phyloP scores from a whole-genome alignment of 2,113 vertebrate genomes.

The Bufo gargarizans region DNA sequence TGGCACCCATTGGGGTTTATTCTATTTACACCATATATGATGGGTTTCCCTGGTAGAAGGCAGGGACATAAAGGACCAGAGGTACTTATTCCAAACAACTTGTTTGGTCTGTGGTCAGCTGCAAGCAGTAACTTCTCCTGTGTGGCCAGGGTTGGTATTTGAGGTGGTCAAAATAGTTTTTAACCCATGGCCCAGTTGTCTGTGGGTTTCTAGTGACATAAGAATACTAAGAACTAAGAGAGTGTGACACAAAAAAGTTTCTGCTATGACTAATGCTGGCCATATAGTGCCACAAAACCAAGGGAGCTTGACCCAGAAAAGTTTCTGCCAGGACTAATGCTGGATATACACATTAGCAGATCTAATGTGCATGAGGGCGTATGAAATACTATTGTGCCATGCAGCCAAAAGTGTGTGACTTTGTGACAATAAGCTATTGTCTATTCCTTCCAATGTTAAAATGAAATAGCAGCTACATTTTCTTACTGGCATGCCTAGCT shows the following conservation, averaged over 20 bases:
- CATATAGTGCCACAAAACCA: background rate
- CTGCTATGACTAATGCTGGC: background rate
- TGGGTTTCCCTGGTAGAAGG: background rate
- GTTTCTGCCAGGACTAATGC: too few species aligned
- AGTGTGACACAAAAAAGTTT: background rate
- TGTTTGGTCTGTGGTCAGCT: conserved; percentile 11
- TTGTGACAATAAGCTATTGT: too few species aligned
- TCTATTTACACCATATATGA: background rate
- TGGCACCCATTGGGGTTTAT: background rate
- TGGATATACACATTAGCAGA: too few species aligned
- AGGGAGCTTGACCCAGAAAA: too few species aligned
- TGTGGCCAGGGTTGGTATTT: conserved; percentile 15
- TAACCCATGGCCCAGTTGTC: background rate
- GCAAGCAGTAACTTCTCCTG: background rate
- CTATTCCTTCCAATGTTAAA: too few species aligned
- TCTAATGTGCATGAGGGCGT: too few species aligned
- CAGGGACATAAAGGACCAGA: background rate
- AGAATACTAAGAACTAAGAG: background rate
- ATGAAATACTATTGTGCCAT: too few species aligned
- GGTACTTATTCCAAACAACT: background rate
- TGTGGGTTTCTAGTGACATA: background rate
- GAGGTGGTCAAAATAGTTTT: conserved; percentile 1
- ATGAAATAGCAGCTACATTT: too few species aligned
- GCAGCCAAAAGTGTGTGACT: too few species aligned
- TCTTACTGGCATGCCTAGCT: too few species aligned